Conservation (phyloP, 2,888 invertebrate species). For the Rhimphoctona megacephalus region DNA sequence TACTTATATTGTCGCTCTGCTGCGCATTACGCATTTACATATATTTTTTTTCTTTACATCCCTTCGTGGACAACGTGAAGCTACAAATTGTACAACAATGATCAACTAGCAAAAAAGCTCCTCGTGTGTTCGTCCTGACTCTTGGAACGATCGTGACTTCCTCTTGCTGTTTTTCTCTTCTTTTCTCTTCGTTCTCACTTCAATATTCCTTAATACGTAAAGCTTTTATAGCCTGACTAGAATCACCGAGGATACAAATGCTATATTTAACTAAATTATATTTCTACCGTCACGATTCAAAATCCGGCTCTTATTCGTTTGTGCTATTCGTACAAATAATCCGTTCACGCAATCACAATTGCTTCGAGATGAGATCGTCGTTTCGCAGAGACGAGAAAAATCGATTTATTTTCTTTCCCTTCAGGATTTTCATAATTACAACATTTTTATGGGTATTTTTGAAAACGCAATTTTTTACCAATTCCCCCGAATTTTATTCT, state of each 20-base stretch:
- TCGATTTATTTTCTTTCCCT: not conserved
- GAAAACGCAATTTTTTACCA: not conserved
- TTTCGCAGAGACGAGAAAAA: constrained; percentile 18
- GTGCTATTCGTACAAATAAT: constrained; percentile 35
- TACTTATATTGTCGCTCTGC: constrained; percentile 11
- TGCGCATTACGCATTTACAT: not conserved
- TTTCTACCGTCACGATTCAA: constrained; percentile 31
- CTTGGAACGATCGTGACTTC: constrained; percentile 1
- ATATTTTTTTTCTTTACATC: not conserved
- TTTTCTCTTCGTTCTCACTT: constrained; percentile 1
- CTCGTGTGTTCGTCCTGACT: not conserved
- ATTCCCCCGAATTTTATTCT: not conserved
- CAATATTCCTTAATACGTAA: constrained; percentile 60
- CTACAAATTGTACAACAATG: constrained; percentile 51
- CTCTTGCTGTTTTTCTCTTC: not conserved
- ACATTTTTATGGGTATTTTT: not conserved
- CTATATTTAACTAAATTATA: constrained; percentile 19
- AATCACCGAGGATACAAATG: constrained; percentile 60
- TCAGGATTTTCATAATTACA: not conserved
- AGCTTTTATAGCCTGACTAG: constrained; percentile 63
- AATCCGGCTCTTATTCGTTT: constrained; percentile 30
- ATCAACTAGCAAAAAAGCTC: constrained; percentile 17
- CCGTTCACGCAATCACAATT: constrained; percentile 1
- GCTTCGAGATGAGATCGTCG: constrained; percentile 28
- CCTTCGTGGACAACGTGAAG: constrained; percentile 1